Evolutionary conservation across 2,797 vertebrate genomes (phyloP), one percentile per base, ranked within the genome.

Genomic region (Pteropus rufus): DNA sequence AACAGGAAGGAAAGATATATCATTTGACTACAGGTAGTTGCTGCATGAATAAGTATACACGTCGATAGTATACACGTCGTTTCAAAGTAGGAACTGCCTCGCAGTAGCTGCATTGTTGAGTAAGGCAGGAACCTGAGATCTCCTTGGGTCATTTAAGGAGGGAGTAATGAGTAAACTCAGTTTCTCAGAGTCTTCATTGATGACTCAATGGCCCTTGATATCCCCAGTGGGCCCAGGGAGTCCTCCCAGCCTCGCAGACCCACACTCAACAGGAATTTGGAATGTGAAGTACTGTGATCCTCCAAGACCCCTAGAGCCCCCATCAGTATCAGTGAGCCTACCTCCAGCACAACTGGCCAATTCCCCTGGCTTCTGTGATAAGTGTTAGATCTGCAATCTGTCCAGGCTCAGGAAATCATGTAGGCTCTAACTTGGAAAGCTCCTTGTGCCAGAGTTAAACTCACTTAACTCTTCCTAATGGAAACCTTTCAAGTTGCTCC

Each of bases 121-220:
- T 14, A n/a, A 97, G 91, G 89, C 65, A 94, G 84, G 92, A 94
- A 90, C 16, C 39, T 70, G 4, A 39, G 60, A 49, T 89, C 92
- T 80, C 56, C 77, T 96, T 97, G 89, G 97, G 95, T 49, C 95
- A 97, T 96, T 98, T 97, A 97, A 94, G 94, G 58, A 67, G 19
- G 10, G 14, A 52, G 16, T 29, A 60, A 24, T 73, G 54, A 70
- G 24, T 44, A 31, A 81, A 67, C 7, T 34, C n/a, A 4, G 36
- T 36, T 36, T 36, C 36, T 36, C 36, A 31, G 31, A 64, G n/a
- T 72, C 18, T 19, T 79, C 36, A 29, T 2, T 26, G 62, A n/a
- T 77, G 19, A 54, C 21, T 34, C 26, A 2, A n/a, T 46, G 24
- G 26, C 39, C 46, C 29, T 76, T 10, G 4, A 65, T n/a, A 39